Evolutionary conservation across 2,797 vertebrate genomes (phyloP).

Genomic region (Rhinatrema bivittatum): DNA sequence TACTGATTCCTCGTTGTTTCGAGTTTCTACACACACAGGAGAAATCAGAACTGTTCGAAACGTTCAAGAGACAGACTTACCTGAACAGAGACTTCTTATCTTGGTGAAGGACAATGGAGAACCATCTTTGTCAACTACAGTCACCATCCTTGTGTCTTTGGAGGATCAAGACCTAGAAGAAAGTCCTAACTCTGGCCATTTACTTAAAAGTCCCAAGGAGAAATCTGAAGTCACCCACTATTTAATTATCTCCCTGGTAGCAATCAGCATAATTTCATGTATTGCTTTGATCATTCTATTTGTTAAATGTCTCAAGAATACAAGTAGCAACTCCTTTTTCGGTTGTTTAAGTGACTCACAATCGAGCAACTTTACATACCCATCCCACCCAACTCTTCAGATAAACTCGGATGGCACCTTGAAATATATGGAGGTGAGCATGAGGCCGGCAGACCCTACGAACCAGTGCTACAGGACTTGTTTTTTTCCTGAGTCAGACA

Average conservation of each 20-base stretch:
- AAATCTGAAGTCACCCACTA: conserved; percentile 81
- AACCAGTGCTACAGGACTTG: conserved; percentile 83
- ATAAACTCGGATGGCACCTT: conserved; percentile 91
- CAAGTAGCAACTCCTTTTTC: conserved; percentile 44
- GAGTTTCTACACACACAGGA: conserved; percentile 68
- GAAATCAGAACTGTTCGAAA: conserved; percentile 76
- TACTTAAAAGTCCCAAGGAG: conserved; percentile 48
- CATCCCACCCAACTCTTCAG: conserved; percentile 81
- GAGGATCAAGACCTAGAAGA: conserved; percentile 63
- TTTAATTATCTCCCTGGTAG: conserved; percentile 84
- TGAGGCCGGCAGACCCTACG: conserved; percentile 74
- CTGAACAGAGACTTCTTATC: conserved; percentile 67
- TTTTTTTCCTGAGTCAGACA: conserved; percentile 82
- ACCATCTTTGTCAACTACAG: conserved; percentile 69
- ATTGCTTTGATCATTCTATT: conserved; percentile 75
- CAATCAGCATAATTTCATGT: conserved; percentile 75
- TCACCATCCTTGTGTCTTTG: conserved; percentile 71
- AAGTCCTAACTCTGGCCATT: conserved; percentile 54
- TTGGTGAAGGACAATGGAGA: conserved; percentile 80
- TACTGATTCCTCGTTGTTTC: conserved; percentile 76
- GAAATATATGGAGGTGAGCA: conserved; percentile 93
- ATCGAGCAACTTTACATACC: conserved; percentile 69
- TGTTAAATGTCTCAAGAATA: conserved; percentile 68
- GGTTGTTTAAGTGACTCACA: conserved; percentile 51
- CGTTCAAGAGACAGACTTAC: conserved; percentile 68